These are phyloP conservation scores for Drosophila sordidapex DNA, from an alignment of 2,888 invertebrate species.

Conservation along the genomic window DNA sequence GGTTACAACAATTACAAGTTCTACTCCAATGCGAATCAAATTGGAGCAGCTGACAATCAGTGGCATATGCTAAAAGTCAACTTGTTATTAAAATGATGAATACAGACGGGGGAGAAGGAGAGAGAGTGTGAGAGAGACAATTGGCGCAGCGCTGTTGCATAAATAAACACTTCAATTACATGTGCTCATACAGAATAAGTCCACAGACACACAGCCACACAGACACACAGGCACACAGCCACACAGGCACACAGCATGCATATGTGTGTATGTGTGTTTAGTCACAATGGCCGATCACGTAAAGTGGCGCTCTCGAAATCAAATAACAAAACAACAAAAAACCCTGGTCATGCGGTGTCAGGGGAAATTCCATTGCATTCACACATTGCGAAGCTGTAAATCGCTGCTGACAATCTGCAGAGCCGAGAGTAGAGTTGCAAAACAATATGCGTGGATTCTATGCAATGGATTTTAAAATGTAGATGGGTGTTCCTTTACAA, in stretches of 20 bases:
- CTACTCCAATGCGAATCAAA: conserved; percentile 37
- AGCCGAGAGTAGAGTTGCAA: background rate
- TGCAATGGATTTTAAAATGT: background rate
- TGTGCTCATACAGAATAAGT: conserved; percentile 18
- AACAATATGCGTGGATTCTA: background rate
- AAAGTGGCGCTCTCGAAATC: conserved; percentile 33
- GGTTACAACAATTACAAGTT: background rate
- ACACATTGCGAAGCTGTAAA: background rate
- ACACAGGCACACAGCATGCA: background rate
- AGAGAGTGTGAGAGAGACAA: conserved; percentile 18
- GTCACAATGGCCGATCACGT: conserved; percentile 47
- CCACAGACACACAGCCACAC: background rate
- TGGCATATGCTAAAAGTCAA: background rate
- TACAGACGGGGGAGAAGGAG: background rate
- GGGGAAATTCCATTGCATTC: conserved; percentile 11
- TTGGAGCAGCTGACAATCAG: conserved; percentile 37
- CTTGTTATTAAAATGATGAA: background rate
- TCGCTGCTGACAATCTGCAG: background rate
- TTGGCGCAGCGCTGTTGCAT: conserved; percentile 31
- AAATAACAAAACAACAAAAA: background rate
- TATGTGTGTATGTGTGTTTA: conserved; percentile 9
- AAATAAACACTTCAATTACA: conserved; percentile 30
- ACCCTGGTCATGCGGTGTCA: background rate
- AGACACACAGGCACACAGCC: background rate
- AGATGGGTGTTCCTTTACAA: background rate